These are phyloP conservation scores for Drosophila picticornis DNA, from an alignment of 2,888 invertebrate genomes.

Conservation along the genomic window DNA sequence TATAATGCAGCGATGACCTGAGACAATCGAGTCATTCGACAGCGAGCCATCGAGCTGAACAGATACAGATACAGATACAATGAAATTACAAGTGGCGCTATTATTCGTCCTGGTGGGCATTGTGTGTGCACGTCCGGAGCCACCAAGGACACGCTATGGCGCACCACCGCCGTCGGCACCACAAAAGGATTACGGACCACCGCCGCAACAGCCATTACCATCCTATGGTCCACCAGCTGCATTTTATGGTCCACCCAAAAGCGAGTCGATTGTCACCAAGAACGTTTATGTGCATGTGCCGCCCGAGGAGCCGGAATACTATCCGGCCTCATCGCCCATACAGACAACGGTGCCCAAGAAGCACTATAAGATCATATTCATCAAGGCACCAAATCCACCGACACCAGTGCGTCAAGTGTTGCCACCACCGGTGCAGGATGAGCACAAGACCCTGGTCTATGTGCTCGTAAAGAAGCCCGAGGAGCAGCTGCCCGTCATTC, in stretches of 20 bases:
- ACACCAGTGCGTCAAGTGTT: constrained; percentile 86
- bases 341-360: constrained; percentile 86
- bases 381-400: constrained; percentile 86
- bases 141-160: constrained; percentile 83
- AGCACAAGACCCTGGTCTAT: constrained; percentile 95
- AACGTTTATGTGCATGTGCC: constrained; percentile 87
- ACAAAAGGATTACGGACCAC: constrained; percentile 83
- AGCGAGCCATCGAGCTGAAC: constrained; percentile 36
- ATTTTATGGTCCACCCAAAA: constrained; percentile 1
- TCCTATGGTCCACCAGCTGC: constrained; percentile 75
- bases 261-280: constrained; percentile 83
- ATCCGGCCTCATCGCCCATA: constrained; percentile 84
- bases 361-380: constrained; percentile 87
- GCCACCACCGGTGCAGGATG: constrained; percentile 91
- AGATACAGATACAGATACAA: constrained; percentile 31
- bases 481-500: constrained; percentile 91
- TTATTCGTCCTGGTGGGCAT: constrained; percentile 83
- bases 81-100: constrained; percentile 57
- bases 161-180: constrained; percentile 80
- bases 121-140: constrained; percentile 85
- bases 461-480: constrained; percentile 96
- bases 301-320: constrained; percentile 86
- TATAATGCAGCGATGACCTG: constrained; percentile 66
- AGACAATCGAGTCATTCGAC: constrained; percentile 71
- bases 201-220: constrained; percentile 79